These are phyloP conservation scores for Calliphora vomitoria DNA, from an alignment of 2,888 invertebrate species.

Conservation along the genomic window DNA sequence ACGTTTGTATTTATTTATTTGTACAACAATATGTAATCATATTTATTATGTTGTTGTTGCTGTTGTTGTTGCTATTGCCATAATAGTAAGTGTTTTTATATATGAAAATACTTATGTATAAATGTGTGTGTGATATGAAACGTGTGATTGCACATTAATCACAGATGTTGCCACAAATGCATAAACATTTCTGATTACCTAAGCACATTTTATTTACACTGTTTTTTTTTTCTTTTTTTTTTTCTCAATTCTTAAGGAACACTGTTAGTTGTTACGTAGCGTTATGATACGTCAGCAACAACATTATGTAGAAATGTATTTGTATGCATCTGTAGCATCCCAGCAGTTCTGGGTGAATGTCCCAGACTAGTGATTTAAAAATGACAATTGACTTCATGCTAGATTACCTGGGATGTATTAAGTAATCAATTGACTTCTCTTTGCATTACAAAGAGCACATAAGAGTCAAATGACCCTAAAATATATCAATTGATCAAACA, in stretches of 20 bases:
- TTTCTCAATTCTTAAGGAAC: conserved; percentile 20
- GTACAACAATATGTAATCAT: conserved; percentile 42
- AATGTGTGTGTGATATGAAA: conserved; percentile 58
- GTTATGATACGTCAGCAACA: conserved; percentile 15
- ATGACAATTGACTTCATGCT: too few species aligned
- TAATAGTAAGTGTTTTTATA: conserved; percentile 36
- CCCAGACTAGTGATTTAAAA: too few species aligned
- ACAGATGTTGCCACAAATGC: conserved; percentile 75
- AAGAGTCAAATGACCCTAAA: too few species aligned
- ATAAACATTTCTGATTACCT: conserved; percentile 72
- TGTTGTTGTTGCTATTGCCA: conserved; percentile 9
- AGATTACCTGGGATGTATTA: too few species aligned
- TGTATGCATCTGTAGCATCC: too few species aligned
- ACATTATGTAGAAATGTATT: neutral
- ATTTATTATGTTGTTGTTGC: conserved; percentile 15
- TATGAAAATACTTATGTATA: neutral
- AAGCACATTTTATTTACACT: conserved; percentile 59
- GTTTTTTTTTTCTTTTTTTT: neutral
- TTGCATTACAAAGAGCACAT: too few species aligned
- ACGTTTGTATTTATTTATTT: conserved; percentile 35
- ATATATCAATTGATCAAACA: too few species aligned
- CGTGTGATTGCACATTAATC: conserved; percentile 76
- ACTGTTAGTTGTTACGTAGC: neutral
- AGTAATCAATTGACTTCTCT: too few species aligned
- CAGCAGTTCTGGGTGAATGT: too few species aligned